These are phyloP conservation scores for Notocelia uddmanniana DNA, from an alignment of 2,888 invertebrate genomes.

Conservation along the genomic window DNA sequence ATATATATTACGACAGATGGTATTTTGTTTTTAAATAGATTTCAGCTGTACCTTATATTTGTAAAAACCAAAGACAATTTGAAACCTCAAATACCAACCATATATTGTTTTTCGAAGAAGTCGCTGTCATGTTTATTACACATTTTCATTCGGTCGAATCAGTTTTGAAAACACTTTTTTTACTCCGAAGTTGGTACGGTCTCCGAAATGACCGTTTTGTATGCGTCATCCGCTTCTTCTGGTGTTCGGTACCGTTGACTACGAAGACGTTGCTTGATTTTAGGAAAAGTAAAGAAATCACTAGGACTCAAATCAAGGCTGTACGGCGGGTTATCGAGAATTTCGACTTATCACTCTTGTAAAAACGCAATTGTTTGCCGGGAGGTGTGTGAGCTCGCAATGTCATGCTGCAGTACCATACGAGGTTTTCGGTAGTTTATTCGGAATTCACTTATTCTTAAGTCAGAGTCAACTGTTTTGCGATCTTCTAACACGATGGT, in stretches of 20 bases:
- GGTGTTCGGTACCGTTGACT: not conserved
- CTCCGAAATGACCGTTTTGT: slow-evolving; percentile 1
- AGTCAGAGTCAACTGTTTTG: no score
- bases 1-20: no score
- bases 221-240: not conserved
- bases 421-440: not conserved
- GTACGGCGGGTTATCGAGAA: not conserved
- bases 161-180: not conserved
- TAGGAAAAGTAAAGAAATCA: not conserved
- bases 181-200: not conserved
- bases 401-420: not conserved
- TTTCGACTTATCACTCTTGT: not conserved
- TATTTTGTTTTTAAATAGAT: no score
- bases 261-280: not conserved
- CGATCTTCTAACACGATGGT: no score
- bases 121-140: not conserved
- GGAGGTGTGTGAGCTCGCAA: slow-evolving; percentile 3
- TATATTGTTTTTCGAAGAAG: slow-evolving; percentile 7
- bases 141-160: slow-evolving; percentile 1
- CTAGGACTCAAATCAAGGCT: not conserved
- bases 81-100: not conserved
- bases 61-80: no score
- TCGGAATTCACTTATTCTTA: not conserved
- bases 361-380: slow-evolving; percentile 1
- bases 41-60: no score